Conservation (phyloP, 2,888 invertebrate genomes). For the Oxyscelio sp. region DNA sequence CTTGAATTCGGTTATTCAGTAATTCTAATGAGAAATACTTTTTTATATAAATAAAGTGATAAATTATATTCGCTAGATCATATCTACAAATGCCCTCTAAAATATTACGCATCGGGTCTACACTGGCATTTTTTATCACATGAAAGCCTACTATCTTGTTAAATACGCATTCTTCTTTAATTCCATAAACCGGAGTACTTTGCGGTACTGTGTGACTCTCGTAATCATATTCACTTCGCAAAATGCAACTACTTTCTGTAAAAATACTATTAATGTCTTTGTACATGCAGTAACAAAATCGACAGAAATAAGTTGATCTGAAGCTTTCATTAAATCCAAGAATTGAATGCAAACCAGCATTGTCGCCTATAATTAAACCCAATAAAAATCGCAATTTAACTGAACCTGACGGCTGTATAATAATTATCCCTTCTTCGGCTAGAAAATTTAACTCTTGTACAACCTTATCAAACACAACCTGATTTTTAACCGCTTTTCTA, state of each 20-base stretch:
- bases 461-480: constrained; percentile 59
- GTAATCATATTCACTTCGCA: too few species aligned
- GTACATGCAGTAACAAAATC: constrained; percentile 68
- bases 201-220: too few species aligned
- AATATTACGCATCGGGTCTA: constrained; percentile 45
- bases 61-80: too few species aligned
- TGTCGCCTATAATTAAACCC: constrained; percentile 71
- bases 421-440: constrained; percentile 42
- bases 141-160: constrained; percentile 57
- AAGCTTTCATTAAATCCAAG: constrained; percentile 72
- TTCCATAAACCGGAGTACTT: too few species aligned
- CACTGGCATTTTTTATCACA: constrained; percentile 54
- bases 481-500: constrained; percentile 55
- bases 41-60: too few species aligned
- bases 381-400: constrained; percentile 65
- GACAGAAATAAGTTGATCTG: constrained; percentile 67
- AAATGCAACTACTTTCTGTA: constrained; percentile 58
- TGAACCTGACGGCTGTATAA: not conserved
- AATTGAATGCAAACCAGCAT: constrained; percentile 71
- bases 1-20: too few species aligned
- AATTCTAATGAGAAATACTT: too few species aligned
- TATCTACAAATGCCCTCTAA: too few species aligned
- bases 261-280: constrained; percentile 49
- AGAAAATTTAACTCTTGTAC: constrained; percentile 69
- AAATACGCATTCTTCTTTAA: constrained; percentile 63